phyloP scores from a whole-genome alignment of 2,888 invertebrate genomes.

The Saturnia pavonia region DNA sequence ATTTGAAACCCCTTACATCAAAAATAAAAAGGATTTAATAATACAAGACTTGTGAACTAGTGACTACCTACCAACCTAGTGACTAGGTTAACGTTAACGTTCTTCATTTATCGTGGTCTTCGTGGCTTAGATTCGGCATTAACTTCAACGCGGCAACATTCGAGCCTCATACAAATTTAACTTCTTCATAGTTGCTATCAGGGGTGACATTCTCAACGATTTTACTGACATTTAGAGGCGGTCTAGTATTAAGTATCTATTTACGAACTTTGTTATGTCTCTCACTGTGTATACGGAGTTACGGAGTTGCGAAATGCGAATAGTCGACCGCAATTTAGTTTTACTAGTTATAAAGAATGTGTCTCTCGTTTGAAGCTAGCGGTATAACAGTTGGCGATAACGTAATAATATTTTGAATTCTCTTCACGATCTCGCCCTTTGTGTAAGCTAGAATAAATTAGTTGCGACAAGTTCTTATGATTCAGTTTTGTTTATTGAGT shows the following conservation, averaged over 20 bases:
- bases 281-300: not conserved
- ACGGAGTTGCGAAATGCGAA: conserved; percentile 8
- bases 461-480: not conserved
- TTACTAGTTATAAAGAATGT: conserved; percentile 16
- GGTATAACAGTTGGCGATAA: conserved; percentile 6
- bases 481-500: conserved; percentile 4
- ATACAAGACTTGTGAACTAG: no score
- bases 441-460: conserved; percentile 13
- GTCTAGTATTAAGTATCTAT: conserved; percentile 1
- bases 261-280: conserved; percentile 1
- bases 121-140: not conserved
- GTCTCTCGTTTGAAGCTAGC: not conserved
- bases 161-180: conserved; percentile 16
- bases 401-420: conserved; percentile 4
- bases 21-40: no score
- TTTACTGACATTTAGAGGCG: conserved; percentile 9
- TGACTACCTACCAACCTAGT: no score
- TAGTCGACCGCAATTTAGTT: conserved; percentile 9
- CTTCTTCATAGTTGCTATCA: conserved; percentile 16
- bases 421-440: conserved; percentile 7
- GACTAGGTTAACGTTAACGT: no score
- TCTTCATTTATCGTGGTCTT: not conserved
- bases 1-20: no score
- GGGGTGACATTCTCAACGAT: conserved; percentile 21
- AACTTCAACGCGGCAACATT: conserved; percentile 7